Evolutionary conservation across 1,140 invertebrate species (phyloP), one percentile per base, ranked within the genome.

Genomic region (Idris sp.): DNA sequence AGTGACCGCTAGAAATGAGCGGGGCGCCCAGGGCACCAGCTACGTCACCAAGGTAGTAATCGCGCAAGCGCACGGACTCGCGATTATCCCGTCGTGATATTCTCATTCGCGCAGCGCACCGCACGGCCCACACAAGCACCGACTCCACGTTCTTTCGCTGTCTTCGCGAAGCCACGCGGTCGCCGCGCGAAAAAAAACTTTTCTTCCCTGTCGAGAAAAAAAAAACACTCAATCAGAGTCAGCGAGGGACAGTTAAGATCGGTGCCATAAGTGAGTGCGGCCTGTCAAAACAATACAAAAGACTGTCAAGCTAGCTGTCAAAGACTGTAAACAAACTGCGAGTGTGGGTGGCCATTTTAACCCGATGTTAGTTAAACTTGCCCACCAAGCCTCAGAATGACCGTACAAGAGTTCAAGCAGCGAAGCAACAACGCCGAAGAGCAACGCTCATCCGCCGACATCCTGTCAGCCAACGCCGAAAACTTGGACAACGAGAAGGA

Each of bases 41-140:
- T 77, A 78, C 76, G 74, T 68, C 67, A 44, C 19, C 28, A 67
- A 71, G 65, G 74, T 73, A 54, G 58, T 41, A 62, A 69, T 61
- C 73, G 86, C 86, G 86, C 85, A 82, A 78, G 85, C 85, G 86
- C 85, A 74, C 76, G 77, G 77, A 80, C 74, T 78, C 81, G 81
- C 81, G 84, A 82, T 80, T 82, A 80, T 79, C 83, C 78, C 78
- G 83, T 78, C 77, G 84, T 80, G 82, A 79, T 74, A 82, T 85
- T 86, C 83, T 86, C 85, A 87, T 84, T 88, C 85, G 86, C 83
- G 85, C 83, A 85, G 82, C 83, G 86, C 79, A 85, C 83, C 76
- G 86, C 85, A 86, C 81, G 85, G 81, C 82, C 86, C 82, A 86
- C 84, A 83, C 84, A 83, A 81, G 77, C 83, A 79, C 79, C 72